Percentiles rank a stretch among this genome's conserved stretches.
These are phyloP conservation scores for Candidula unifasciata DNA, from an alignment of 2,888 invertebrate species.

Conservation along the genomic window DNA sequence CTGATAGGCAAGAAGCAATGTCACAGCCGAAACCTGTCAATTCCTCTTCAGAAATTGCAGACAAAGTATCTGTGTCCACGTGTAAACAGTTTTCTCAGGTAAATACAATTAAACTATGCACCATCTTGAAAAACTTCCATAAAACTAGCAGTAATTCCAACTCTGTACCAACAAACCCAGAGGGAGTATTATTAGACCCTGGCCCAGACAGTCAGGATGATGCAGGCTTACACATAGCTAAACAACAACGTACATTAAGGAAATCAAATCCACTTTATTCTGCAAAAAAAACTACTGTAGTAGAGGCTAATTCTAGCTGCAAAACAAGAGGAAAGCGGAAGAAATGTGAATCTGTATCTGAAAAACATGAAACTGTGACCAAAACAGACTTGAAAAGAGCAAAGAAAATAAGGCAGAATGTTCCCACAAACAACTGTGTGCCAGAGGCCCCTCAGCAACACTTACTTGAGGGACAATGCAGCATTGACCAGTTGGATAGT, in stretches of 20 bases:
- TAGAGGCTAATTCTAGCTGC: background rate
- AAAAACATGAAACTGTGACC: background rate
- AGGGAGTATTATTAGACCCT: background rate
- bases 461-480: background rate
- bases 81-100: slow-evolving; percentile 30
- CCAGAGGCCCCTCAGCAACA: background rate
- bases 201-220: background rate
- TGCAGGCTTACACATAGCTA: background rate
- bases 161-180: background rate
- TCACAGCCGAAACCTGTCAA: background rate
- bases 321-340: background rate
- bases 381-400: background rate
- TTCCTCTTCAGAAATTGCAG: background rate
- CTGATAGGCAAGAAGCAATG: background rate
- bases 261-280: background rate
- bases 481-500: background rate
- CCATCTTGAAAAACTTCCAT: slow-evolving; percentile 41
- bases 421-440: background rate
- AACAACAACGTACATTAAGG: too few species aligned
- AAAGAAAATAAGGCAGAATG: background rate
- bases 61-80: background rate
- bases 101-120: slow-evolving; percentile 45
- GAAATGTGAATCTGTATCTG: background rate
- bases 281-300: background rate
- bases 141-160: slow-evolving; percentile 2